These are phyloP conservation scores for Chunga burmeisteri DNA, from an alignment of 2,113 vertebrate species.

Conservation along the genomic window DNA sequence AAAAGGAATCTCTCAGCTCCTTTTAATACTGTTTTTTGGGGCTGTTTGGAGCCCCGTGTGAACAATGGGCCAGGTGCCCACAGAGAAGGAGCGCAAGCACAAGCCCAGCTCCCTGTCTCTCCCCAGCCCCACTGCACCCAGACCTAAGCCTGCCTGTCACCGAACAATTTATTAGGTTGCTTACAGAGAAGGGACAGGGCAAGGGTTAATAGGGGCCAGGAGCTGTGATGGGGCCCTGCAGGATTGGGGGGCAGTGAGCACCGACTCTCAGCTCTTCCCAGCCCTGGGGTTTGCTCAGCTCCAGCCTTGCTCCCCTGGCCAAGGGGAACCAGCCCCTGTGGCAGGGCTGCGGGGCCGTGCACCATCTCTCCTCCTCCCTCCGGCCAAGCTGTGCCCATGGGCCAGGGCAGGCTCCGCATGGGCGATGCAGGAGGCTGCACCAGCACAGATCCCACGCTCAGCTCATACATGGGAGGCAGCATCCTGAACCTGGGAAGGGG, in stretches of 20 bases:
- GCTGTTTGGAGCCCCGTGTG: background rate
- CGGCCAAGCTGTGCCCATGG: rapidly evolving
- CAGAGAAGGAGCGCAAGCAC: background rate
- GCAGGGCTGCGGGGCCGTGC: background rate
- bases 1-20: constrained; percentile 9
- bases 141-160: background rate
- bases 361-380: background rate
- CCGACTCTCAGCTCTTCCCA: background rate
- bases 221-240: background rate
- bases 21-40: background rate
- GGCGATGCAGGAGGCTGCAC: background rate
- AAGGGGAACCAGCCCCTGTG: background rate
- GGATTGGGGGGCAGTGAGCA: background rate
- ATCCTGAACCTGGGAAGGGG: background rate
- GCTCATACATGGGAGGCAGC: background rate
- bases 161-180: constrained; percentile 20
- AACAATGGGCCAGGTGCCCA: background rate
- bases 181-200: background rate
- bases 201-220: background rate
- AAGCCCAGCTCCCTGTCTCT: background rate
- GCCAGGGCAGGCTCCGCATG: background rate
- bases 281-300: background rate
- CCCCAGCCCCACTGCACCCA: background rate
- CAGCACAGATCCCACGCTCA: background rate
- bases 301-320: background rate